These are phyloP conservation scores for Lerista edwardsae DNA, from an alignment of 2,797 vertebrate species.

Conservation along the genomic window DNA sequence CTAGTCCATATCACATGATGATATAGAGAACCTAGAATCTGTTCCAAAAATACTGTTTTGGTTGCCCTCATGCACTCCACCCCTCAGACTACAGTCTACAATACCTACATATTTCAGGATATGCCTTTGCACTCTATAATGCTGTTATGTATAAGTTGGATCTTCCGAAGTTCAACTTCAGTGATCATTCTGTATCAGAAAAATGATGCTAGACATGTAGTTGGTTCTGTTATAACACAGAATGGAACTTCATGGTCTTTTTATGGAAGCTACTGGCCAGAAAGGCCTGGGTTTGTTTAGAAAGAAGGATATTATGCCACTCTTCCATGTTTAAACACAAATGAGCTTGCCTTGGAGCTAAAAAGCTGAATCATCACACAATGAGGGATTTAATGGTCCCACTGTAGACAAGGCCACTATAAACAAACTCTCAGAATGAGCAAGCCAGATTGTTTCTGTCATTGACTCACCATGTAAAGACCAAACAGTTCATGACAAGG, in stretches of 20 bases:
- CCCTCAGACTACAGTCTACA: neutral
- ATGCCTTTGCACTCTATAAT: neutral
- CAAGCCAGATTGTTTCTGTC: neutral
- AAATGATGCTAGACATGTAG: neutral
- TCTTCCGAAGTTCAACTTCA: neutral
- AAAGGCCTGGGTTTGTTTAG: neutral
- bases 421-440: neutral
- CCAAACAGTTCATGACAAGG: neutral
- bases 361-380: neutral
- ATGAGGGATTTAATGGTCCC: neutral
- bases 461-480: neutral
- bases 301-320: neutral
- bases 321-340: neutral
- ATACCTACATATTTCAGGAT: neutral
- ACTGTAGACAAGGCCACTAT: neutral
- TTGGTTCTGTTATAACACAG: neutral
- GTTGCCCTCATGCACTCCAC: neutral
- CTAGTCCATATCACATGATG: neutral
- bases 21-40: neutral
- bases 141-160: neutral
- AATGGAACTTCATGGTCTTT: neutral
- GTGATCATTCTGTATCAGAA: neutral
- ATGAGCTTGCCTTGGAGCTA: neutral
- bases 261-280: neutral
- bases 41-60: neutral